phyloP scores from a whole-genome alignment of 2,888 invertebrate species.

The Dolichomitus sp. region DNA sequence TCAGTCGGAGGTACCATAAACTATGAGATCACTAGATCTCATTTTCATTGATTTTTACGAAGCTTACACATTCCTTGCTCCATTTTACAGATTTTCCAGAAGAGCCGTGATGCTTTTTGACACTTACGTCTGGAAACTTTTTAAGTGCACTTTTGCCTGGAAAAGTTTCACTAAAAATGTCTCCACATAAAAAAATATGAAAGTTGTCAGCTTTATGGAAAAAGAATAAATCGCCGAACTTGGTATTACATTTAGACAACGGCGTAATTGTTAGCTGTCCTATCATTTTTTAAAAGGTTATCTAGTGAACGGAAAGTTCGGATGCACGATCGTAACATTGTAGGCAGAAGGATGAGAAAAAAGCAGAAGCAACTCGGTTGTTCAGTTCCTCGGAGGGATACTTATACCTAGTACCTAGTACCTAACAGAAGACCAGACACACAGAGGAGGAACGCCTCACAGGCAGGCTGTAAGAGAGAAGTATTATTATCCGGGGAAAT shows the following conservation, averaged over 20 bases:
- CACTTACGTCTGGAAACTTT: too few species aligned
- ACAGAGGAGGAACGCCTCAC: slow-evolving; percentile 32
- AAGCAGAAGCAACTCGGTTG: slow-evolving; percentile 44
- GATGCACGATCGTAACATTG: neutral
- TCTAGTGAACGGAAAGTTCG: slow-evolving; percentile 54
- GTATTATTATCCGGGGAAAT: slow-evolving; percentile 89
- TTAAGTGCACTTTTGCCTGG: too few species aligned
- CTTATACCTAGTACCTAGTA: slow-evolving; percentile 12
- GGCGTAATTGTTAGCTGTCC: slow-evolving; percentile 67
- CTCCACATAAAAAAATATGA: too few species aligned
- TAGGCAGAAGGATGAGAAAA: slow-evolving; percentile 12
- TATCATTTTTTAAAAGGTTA: slow-evolving; percentile 77
- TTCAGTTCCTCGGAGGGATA: slow-evolving; percentile 36
- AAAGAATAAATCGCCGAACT: slow-evolving; percentile 68
- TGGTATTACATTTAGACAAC: slow-evolving; percentile 69
- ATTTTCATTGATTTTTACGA: too few species aligned
- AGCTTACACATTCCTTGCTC: too few species aligned
- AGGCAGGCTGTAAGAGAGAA: slow-evolving; percentile 85
- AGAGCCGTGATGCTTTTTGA: too few species aligned
- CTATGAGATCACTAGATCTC: too few species aligned
- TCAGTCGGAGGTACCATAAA: too few species aligned
- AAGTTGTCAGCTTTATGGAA: too few species aligned
- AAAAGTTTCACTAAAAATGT: too few species aligned
- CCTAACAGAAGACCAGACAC: neutral
- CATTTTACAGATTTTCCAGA: too few species aligned